A percentile compares a stretch with the other conserved stretches of the same genome.
phyloP scores from a whole-genome alignment of 1,140 invertebrate species.

The Micrasema longulum region DNA sequence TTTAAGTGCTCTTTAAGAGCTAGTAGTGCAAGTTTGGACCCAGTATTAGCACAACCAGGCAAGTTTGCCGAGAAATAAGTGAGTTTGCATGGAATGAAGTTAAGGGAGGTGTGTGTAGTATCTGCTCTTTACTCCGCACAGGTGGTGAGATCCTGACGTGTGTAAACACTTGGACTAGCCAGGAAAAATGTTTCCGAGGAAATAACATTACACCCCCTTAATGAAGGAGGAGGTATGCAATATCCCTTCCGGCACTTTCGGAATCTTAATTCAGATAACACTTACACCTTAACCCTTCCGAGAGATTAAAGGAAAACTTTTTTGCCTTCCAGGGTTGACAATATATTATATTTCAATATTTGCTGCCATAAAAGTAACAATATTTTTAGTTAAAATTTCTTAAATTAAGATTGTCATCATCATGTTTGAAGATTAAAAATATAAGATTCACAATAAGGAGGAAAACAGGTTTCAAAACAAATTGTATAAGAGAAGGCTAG shows the following conservation, averaged over 20 bases:
- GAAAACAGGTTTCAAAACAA: too few relatives aligned
- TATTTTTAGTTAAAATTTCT: too few relatives aligned
- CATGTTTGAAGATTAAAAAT: too few relatives aligned
- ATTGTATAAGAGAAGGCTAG: too few relatives aligned
- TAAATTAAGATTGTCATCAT: too few relatives aligned
- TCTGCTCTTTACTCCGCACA: constrained; percentile 20
- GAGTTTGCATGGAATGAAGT: constrained; percentile 51
- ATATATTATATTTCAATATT: too few relatives aligned
- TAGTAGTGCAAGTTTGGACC: too few relatives aligned
- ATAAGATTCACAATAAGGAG: too few relatives aligned
- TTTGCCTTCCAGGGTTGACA: too few relatives aligned
- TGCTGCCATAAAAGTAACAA: too few relatives aligned
- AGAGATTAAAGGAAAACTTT: not conserved
- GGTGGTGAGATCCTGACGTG: constrained; percentile 20
- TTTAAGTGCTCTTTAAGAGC: too few relatives aligned
- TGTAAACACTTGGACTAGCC: constrained; percentile 12
- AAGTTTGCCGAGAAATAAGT: constrained; percentile 46
- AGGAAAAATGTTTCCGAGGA: constrained; percentile 2
- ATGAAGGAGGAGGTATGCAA: constrained; percentile 11
- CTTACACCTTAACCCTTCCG: constrained; percentile 4
- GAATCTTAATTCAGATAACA: constrained; percentile 15
- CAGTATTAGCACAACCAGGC: too few relatives aligned
- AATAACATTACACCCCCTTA: constrained; percentile 16
- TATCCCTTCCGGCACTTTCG: not conserved
- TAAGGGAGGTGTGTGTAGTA: constrained; percentile 32